Evolutionary conservation across 2,888 invertebrate genomes (phyloP).

Genomic region (Synergus gifuensis): DNA sequence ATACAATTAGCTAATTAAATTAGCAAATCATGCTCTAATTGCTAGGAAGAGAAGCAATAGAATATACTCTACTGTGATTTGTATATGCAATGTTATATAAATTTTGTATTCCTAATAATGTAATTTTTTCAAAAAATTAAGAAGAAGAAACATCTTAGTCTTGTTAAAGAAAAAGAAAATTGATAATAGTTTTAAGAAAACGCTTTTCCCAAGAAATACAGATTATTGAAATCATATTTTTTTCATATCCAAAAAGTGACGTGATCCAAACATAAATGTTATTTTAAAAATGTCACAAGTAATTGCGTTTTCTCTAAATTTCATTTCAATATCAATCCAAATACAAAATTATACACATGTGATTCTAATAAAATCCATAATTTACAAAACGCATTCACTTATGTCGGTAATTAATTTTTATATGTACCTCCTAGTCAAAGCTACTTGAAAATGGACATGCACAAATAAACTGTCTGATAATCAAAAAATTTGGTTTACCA

Average conservation of each 20-base stretch:
- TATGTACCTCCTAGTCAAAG: background rate
- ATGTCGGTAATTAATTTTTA: background rate
- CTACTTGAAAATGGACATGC: constrained; percentile 22
- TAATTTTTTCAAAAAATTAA: background rate
- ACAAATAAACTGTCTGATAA: background rate
- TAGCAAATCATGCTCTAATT: background rate
- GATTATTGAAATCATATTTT: background rate
- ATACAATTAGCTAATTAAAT: background rate
- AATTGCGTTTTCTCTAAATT: constrained; percentile 6
- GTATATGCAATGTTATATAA: no score
- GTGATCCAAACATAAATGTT: constrained; percentile 7
- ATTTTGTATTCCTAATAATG: no score
- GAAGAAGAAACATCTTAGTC: background rate
- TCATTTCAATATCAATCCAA: background rate
- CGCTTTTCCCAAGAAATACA: background rate
- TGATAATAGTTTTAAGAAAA: background rate
- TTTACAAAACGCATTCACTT: constrained; percentile 15
- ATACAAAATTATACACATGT: background rate
- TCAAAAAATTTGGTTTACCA: background rate
- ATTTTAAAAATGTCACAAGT: background rate
- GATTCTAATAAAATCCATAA: background rate
- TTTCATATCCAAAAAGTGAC: background rate
- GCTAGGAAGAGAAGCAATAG: no score
- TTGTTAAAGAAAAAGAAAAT: background rate
- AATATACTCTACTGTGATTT: no score